A percentile compares a stretch with the other conserved stretches of the same genome.
These are phyloP conservation scores for Falco columbarius DNA, from an alignment of 2,797 vertebrate genomes.

Conservation along the genomic window DNA sequence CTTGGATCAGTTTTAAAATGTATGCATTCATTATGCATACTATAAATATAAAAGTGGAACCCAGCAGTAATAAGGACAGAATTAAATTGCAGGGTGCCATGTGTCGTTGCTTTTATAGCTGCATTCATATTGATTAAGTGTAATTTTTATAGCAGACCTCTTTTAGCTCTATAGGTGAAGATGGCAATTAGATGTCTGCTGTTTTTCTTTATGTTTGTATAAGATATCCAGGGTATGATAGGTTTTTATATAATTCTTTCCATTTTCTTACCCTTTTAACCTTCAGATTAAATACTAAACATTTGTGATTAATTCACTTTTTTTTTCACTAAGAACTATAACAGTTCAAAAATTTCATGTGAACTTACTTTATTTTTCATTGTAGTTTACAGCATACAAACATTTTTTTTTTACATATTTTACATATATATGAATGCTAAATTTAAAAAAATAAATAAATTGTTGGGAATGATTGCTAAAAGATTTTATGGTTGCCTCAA, in stretches of 20 bases:
- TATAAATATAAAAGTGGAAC: slow-evolving; percentile 69
- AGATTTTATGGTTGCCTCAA: not conserved
- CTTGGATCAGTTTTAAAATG: slow-evolving; percentile 7
- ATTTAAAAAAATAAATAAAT: not conserved
- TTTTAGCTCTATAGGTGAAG: slow-evolving; percentile 59
- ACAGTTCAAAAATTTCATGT: not conserved
- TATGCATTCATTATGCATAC: slow-evolving; percentile 56
- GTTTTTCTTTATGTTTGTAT: not conserved
- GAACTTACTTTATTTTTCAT: not conserved
- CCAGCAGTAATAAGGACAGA: slow-evolving; percentile 60
- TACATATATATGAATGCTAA: not conserved
- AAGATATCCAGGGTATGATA: not conserved
- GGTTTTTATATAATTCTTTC: not conserved
- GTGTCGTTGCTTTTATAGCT: slow-evolving; percentile 64
- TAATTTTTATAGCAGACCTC: slow-evolving; percentile 65
- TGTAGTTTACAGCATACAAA: no score
- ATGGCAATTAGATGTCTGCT: slow-evolving; percentile 49
- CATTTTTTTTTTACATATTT: no score
- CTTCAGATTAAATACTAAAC: not conserved
- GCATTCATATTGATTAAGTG: slow-evolving; percentile 70
- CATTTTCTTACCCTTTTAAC: not conserved
- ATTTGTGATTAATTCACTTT: not conserved
- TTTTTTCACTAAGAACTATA: not conserved
- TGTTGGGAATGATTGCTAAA: not conserved
- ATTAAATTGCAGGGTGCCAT: slow-evolving; percentile 69